Conservation (phyloP, 2,888 invertebrate genomes). For the Drosophila mayaguana region DNA sequence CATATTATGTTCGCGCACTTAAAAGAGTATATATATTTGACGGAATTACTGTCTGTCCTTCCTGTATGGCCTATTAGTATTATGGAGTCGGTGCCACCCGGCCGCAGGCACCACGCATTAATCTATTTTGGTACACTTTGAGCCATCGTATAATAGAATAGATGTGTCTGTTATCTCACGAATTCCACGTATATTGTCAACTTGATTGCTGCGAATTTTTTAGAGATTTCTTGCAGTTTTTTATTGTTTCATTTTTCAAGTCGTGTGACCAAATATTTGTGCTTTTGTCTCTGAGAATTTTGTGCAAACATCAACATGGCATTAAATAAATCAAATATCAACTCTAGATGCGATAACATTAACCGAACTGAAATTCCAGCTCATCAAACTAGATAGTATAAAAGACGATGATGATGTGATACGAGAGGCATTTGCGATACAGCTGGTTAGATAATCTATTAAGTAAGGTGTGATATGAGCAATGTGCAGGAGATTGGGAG, state of each 20-base stretch:
- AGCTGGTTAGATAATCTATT: background rate
- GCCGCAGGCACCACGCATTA: background rate
- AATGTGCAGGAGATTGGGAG: no score
- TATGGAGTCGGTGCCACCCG: no score
- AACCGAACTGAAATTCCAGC: constrained; percentile 7
- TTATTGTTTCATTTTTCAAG: background rate
- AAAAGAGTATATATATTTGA: background rate
- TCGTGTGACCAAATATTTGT: constrained; percentile 10
- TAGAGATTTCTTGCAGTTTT: background rate
- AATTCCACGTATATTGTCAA: background rate
- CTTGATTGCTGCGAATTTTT: background rate
- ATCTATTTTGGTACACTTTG: background rate
- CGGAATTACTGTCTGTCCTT: no score
- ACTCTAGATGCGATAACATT: constrained; percentile 10
- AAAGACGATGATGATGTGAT: background rate
- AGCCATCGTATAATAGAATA: background rate
- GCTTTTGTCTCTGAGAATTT: constrained; percentile 18
- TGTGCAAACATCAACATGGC: constrained; percentile 25
- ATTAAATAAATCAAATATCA: constrained; percentile 34
- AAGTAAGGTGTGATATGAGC: background rate
- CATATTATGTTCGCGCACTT: background rate
- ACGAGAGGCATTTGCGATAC: background rate
- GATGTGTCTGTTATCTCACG: background rate
- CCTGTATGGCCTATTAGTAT: no score
- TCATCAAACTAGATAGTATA: background rate